Base-by-base conservation (phyloP, 2,113 vertebrate genomes). In the Laterallus jamaicensis region DNA sequence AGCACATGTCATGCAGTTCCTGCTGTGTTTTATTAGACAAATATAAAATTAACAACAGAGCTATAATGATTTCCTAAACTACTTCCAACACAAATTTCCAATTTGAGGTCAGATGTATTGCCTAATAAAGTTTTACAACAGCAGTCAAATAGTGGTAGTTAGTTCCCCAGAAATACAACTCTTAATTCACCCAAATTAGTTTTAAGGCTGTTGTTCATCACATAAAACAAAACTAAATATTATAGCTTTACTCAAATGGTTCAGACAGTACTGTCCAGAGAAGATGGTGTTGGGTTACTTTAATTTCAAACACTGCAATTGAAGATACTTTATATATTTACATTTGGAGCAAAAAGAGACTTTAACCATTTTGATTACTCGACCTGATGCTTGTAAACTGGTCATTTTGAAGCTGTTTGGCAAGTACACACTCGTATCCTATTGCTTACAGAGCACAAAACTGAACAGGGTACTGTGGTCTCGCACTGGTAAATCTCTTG, bases 11-110 rank as follows among this genome's bases (percentile, higher is more conserved):
- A 59, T 82, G 92, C 96, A 97, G 97, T 95, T 98, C 98, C 98
- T 88, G 96, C 98, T 98, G 98, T 95, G 97, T 99, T 99, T 99
- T 99, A 99, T 99, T 98, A 97, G 98, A 98, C 98, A 98, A 98
- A 98, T 99, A 98, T 99, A 99, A 99, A 99, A 99, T 99, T 99
- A 99, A 99, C 99, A 99, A 97, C 99, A 99, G 98, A 98, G 97
- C 98, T 98, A 96, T 98, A 98, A 99, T 98, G 98, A 98, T 98
- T 98, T 98, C 97, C 97, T 98, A 98, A 97, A 96, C 98, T 92
- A 95, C 97, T 98, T 99, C 98, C 98, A 98, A 98, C 98, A 98
- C 98, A 98, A 98, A 99, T 99, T 98, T 99, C 98, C 98, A 99
- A 98, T 99, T 98, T 98, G 98, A 99, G 99, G 98, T 99, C 98